phyloP scores from a whole-genome alignment of 2,888 invertebrate species.

The Prosopocoilus inquinatus region DNA sequence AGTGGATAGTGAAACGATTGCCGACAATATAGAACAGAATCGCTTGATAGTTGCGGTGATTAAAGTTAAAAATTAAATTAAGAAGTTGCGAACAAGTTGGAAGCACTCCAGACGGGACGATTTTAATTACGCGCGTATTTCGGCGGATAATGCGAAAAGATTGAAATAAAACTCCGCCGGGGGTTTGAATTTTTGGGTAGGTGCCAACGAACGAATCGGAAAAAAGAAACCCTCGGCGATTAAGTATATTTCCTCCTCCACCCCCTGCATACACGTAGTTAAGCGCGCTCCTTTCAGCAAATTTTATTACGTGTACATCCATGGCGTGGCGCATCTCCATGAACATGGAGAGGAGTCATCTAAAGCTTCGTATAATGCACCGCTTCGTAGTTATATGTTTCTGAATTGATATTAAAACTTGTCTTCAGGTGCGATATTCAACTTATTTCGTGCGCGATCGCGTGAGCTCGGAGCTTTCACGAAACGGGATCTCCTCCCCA shows the following conservation, averaged over 20 bases:
- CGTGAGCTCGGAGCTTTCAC: constrained; percentile 25
- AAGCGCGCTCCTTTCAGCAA: too few species aligned
- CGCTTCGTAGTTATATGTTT: constrained; percentile 22
- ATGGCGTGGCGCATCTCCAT: too few species aligned
- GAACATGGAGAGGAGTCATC: neutral
- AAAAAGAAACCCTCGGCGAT: neutral
- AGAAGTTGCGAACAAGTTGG: constrained; percentile 24
- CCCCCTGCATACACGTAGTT: too few species aligned
- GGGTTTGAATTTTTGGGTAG: constrained; percentile 28
- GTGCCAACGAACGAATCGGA: constrained; percentile 22
- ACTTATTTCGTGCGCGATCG: constrained; percentile 23
- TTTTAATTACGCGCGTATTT: constrained; percentile 33
- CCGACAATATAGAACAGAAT: constrained; percentile 16
- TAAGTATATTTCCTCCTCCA: too few species aligned
- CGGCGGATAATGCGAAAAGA: constrained; percentile 18
- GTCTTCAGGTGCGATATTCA: constrained; percentile 44
- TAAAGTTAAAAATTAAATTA: constrained; percentile 35
- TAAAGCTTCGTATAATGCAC: constrained; percentile 3
- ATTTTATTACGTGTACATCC: too few species aligned
- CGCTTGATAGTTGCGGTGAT: constrained; percentile 36
- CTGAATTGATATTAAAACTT: constrained; percentile 45
- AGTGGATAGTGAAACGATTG: too few species aligned
- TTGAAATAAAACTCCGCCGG: constrained; percentile 25
- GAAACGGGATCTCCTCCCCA: constrained; percentile 44
- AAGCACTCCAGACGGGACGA: constrained; percentile 35